A percentile compares a stretch with the other conserved stretches of the same genome.
phyloP scores from a whole-genome alignment of 2,888 invertebrate genomes.

The Pheosia tremula region DNA sequence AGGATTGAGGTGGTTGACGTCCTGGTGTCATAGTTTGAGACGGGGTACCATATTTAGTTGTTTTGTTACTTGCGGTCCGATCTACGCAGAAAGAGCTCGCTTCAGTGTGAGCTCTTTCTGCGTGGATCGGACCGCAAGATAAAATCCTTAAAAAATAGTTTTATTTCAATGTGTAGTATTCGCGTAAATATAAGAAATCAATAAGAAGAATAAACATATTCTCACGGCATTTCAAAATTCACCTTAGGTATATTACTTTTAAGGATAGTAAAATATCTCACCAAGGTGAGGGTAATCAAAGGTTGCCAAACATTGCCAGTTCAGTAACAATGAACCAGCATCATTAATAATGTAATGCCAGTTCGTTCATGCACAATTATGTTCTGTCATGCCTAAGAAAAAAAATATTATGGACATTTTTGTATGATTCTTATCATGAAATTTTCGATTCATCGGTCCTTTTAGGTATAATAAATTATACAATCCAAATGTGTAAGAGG shows the following conservation, averaged over 20 bases:
- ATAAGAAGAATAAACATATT: not conserved
- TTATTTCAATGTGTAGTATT: too few relatives aligned
- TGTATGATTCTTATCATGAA: not conserved
- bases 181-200: too few relatives aligned
- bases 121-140: too few relatives aligned
- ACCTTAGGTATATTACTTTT: not conserved
- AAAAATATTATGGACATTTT: not conserved
- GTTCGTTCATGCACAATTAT: slow-evolving; percentile 7
- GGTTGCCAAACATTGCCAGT: not conserved
- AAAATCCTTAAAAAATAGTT: too few relatives aligned
- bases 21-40: too few relatives aligned
- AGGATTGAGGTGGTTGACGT: too few relatives aligned
- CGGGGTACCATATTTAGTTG: too few relatives aligned
- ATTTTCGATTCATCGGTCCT: not conserved
- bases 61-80: too few relatives aligned
- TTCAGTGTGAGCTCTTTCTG: too few relatives aligned
- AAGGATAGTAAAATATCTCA: slow-evolving; percentile 6
- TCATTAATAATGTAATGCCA: slow-evolving; percentile 6
- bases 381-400: not conserved
- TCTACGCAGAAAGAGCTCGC: too few relatives aligned
- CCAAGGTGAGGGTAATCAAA: slow-evolving; percentile 11
- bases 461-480: too few relatives aligned
- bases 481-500: too few relatives aligned
- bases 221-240: slow-evolving; percentile 3
- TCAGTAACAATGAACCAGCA: slow-evolving; percentile 13